Evolutionary conservation across 2,113 vertebrate species (phyloP), one percentile per base, ranked within the genome.

Genomic region (Riparia riparia): DNA sequence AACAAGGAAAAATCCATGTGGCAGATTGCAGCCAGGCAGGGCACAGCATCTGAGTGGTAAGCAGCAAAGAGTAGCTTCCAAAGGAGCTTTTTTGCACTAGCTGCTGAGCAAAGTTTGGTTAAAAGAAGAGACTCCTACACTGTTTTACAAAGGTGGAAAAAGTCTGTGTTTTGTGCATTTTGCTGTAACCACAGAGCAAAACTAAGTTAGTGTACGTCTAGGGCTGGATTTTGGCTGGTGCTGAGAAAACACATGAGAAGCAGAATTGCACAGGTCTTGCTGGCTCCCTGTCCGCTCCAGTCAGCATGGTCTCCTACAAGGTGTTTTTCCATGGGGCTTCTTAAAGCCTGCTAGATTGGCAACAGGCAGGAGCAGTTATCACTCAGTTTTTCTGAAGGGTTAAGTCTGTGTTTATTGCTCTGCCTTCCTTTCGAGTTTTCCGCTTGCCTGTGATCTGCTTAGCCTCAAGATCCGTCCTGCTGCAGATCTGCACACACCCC

Each of bases 251-350:
- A 29, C 8, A 7, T 14, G 44, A 76, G 80, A 68, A 88, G 56
- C 44, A 92, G 80, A 78, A 94, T 79, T 60, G 20, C 44, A 64
- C 64, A 50, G 72, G 9, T 58, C 72, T 73, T 69, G 7, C 77
- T 74, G 41, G 29, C 42, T 86, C 17, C 17, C 49, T 76, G 0
- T 15, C 25, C 63, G 28, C 39, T 86, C 26, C 54, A 76, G 34
- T 12, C 57, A 78, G 29, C 0, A 0, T 54, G 56, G 20, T 86
- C 51, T 86, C 45, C 53, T 45, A 3, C 0, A 3, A 34, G 32
- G 7, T 29, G 1, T 79, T 79, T 76, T 80, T 56, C 42, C 73
- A n/a, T 37, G 20, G 8, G 51, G 8, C 37, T 80, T 60, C 41
- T 63, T 42, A 84, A 73, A 78, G 8, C 32, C 69, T 86, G 47